phyloP scores from a whole-genome alignment of 2,797 vertebrate genomes.

The Leptatherina wallacei region DNA sequence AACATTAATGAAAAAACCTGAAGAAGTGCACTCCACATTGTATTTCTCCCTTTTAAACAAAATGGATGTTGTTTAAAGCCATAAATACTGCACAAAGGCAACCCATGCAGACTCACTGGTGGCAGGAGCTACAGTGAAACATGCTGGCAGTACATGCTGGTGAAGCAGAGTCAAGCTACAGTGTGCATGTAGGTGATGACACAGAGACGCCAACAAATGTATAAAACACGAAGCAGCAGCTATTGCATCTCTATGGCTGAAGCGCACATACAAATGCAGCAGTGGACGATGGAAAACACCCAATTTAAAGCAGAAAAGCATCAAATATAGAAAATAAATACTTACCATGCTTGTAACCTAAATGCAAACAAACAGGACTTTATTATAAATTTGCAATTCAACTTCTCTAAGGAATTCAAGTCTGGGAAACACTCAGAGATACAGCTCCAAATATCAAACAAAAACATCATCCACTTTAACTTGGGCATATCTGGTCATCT shows the following conservation, averaged over 20 bases:
- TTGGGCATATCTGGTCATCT: constrained; percentile 9
- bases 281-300: constrained; percentile 54
- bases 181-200: constrained; percentile 34
- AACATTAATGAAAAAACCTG: constrained; percentile 3
- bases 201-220: constrained; percentile 47
- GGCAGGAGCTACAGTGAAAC: constrained; percentile 79
- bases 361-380: constrained; percentile 85
- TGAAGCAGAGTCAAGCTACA: constrained; percentile 49
- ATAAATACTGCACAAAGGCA: constrained; percentile 19
- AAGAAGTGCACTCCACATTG: neutral
- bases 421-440: constrained; percentile 1
- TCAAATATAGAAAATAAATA: constrained; percentile 84
- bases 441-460: constrained; percentile 6
- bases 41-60: constrained; percentile 11
- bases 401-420: constrained; percentile 8
- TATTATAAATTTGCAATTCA: constrained; percentile 56
- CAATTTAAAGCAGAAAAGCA: constrained; percentile 81
- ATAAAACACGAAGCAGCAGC: constrained; percentile 50
- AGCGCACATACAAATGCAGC: constrained; percentile 80
- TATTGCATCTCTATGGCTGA: constrained; percentile 73
- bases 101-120: constrained; percentile 60
- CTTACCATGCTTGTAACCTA: constrained; percentile 99
- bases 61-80: neutral
- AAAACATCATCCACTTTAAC: constrained; percentile 4
- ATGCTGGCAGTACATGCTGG: constrained; percentile 84